Evolutionary conservation across 2,113 vertebrate species (phyloP).

Genomic region (Puma concolor): DNA sequence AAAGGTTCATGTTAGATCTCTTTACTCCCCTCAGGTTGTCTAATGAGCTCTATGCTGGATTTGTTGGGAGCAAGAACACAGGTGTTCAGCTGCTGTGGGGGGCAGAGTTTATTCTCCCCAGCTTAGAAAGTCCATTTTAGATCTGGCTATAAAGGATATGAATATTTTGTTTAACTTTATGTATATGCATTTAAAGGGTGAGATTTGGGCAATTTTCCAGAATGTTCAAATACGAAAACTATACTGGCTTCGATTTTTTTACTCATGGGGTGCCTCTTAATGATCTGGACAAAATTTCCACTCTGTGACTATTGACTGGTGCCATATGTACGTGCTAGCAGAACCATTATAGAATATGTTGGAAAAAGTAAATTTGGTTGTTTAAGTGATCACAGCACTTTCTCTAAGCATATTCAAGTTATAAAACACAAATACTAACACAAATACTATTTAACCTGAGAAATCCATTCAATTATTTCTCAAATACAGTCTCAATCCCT

Average conservation of each 20-base stretch:
- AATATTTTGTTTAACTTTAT: slow-evolving; percentile 58
- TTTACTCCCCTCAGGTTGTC: not conserved
- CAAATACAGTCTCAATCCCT: not conserved
- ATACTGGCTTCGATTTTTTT: slow-evolving; percentile 21
- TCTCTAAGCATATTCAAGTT: not conserved
- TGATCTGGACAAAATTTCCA: slow-evolving; percentile 36
- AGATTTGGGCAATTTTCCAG: slow-evolving; percentile 62
- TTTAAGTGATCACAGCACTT: slow-evolving; percentile 2
- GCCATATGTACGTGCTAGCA: not conserved
- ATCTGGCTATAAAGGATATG: slow-evolving; percentile 48
- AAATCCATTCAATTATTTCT: not conserved
- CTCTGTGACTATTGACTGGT: slow-evolving; percentile 27
- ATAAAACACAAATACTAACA: not conserved
- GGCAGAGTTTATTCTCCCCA: not conserved
- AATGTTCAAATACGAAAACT: slow-evolving; percentile 44
- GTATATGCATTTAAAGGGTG: slow-evolving; percentile 6
- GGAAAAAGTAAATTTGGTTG: not conserved
- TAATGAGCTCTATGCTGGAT: not conserved
- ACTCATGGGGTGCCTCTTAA: slow-evolving; percentile 41
- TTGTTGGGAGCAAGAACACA: not conserved
- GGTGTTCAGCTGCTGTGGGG: not conserved
- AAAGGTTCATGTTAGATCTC: not conserved
- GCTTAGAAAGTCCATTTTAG: slow-evolving; percentile 12
- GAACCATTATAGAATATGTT: not conserved
- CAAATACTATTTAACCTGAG: slow-evolving; percentile 17